These are phyloP conservation scores for Perizoma affinitatum DNA, from an alignment of 2,888 invertebrate species.

Conservation along the genomic window DNA sequence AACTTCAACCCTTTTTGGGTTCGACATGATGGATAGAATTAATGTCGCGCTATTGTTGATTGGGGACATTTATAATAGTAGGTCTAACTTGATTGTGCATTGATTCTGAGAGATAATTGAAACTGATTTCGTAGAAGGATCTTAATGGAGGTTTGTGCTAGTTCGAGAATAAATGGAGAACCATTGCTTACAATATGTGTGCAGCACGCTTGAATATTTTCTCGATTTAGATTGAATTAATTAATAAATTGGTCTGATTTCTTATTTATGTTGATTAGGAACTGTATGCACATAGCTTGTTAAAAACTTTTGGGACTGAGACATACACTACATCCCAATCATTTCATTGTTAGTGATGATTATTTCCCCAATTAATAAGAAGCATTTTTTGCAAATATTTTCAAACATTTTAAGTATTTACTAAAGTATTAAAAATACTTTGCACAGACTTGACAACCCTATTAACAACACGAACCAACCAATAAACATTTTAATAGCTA, in stretches of 20 bases:
- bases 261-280: conserved; percentile 3
- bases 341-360: too few species aligned
- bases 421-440: background rate
- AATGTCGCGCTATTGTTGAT: conserved; percentile 82
- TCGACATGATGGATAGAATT: conserved; percentile 82
- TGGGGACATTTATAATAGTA: conserved; percentile 76
- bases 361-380: too few species aligned
- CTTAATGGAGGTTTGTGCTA: conserved; percentile 47
- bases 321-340: too few species aligned
- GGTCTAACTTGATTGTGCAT: conserved; percentile 63
- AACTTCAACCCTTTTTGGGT: conserved; percentile 83
- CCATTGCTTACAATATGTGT: conserved; percentile 30
- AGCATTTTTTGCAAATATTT: too few species aligned
- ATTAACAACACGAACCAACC: conserved; percentile 34
- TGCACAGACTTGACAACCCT: conserved; percentile 45
- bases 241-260: conserved; percentile 13
- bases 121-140: conserved; percentile 56
- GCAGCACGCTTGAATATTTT: conserved; percentile 21
- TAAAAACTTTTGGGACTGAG: too few species aligned
- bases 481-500: conserved; percentile 71
- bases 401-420: background rate
- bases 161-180: conserved; percentile 42
- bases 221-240: conserved; percentile 10
- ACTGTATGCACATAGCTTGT: too few species aligned
- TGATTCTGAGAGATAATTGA: conserved; percentile 60